Conservation (phyloP, 2,113 vertebrate species). For the Chiloscyllium plagiosum region DNA sequence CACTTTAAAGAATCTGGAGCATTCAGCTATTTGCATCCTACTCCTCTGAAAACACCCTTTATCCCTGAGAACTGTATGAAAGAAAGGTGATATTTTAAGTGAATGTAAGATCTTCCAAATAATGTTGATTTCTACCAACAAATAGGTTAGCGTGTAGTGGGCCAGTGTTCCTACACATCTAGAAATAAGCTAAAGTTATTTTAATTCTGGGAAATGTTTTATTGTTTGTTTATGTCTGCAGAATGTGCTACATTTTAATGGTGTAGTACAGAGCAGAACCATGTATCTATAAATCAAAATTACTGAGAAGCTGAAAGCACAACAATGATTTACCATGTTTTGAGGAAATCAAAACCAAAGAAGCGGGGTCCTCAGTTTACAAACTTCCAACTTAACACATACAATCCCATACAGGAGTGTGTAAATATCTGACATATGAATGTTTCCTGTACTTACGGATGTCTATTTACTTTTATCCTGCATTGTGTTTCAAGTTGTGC, state of each 20-base stretch:
- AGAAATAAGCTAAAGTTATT: neutral
- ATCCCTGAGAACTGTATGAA: neutral
- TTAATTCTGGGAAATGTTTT: neutral
- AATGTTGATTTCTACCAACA: neutral
- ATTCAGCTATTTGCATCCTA: neutral
- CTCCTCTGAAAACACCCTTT: neutral
- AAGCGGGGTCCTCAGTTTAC: too few relatives aligned
- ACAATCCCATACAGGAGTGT: too few relatives aligned
- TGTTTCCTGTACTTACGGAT: too few relatives aligned
- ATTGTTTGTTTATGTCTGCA: neutral
- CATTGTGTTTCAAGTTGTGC: too few relatives aligned
- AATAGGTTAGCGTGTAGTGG: neutral
- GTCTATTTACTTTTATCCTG: too few relatives aligned
- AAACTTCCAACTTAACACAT: too few relatives aligned
- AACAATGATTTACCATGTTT: neutral
- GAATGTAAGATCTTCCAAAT: neutral
- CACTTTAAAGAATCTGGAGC: neutral
- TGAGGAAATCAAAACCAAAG: neutral
- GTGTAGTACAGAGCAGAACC: too few relatives aligned
- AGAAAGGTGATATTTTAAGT: neutral
- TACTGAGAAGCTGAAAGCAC: neutral
- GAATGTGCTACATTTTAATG: neutral
- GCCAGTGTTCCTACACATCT: neutral
- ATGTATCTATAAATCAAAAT: neutral
- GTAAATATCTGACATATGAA: too few relatives aligned